Evolutionary conservation across 2,888 invertebrate genomes (phyloP).

Genomic region (Tortricodes alternella): DNA sequence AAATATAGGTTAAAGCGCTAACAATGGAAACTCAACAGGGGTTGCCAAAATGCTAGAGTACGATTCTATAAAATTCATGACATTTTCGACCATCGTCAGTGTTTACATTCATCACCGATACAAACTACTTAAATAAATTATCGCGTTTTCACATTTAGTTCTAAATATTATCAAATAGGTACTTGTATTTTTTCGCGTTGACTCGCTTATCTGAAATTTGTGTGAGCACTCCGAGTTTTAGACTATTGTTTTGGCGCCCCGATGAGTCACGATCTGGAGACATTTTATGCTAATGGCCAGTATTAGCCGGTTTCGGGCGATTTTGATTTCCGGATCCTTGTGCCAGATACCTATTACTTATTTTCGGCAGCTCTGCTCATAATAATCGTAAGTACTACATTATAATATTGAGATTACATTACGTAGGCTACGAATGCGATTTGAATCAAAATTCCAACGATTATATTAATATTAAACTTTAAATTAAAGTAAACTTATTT

Average conservation of each 20-base stretch:
- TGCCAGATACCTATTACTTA: no score
- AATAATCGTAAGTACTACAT: no score
- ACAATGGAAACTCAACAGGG: no score
- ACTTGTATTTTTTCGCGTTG: background rate
- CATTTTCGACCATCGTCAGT: no score
- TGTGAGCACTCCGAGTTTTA: background rate
- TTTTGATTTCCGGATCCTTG: slow-evolving; percentile 22
- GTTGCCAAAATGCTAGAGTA: no score
- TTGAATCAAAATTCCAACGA: background rate
- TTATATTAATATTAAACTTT: background rate
- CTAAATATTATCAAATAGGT: no score
- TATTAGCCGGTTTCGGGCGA: slow-evolving; percentile 1
- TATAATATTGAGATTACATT: no score
- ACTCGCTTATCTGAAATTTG: background rate
- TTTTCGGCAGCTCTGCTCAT: no score
- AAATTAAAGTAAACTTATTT: background rate
- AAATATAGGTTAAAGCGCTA: no score
- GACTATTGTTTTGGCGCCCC: slow-evolving; percentile 25
- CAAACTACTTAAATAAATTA: background rate
- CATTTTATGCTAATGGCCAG: slow-evolving; percentile 18
- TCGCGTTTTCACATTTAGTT: no score
- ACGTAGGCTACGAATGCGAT: background rate
- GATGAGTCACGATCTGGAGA: slow-evolving; percentile 10
- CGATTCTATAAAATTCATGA: no score
- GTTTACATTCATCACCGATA: slow-evolving; percentile 1